phyloP scores from a whole-genome alignment of 1,140 invertebrate species.

The Phenacoccus solenopsis region DNA sequence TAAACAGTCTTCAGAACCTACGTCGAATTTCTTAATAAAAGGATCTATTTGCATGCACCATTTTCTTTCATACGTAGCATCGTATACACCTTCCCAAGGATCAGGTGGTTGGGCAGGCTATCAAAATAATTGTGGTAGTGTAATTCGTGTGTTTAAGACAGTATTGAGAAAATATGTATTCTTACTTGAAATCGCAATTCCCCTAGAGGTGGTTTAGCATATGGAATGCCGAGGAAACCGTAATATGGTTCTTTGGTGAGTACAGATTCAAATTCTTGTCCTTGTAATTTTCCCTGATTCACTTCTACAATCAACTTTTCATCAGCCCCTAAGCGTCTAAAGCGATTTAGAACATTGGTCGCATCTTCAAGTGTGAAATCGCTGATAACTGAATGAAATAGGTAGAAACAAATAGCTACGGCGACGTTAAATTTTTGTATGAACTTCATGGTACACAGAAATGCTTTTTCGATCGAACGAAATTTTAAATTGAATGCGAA shows the following conservation, averaged over 20 bases:
- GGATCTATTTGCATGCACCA: not conserved
- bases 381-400: no score
- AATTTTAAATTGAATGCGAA: no score
- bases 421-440: no score
- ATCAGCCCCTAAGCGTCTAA: no score
- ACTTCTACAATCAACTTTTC: not conserved
- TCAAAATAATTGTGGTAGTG: no score
- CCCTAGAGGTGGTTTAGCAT: conserved; percentile 36
- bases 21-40: not conserved
- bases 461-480: no score
- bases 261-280: not conserved
- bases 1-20: not conserved
- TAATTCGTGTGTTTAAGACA: no score
- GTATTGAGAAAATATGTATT: no score
- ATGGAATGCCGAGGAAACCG: conserved; percentile 46
- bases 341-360: no score
- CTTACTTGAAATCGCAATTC: conserved; percentile 35
- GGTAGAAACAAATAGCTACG: no score
- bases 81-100: not conserved
- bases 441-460: no score
- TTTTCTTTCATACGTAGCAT: not conserved
- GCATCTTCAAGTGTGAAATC: no score
- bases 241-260: conserved; percentile 35
- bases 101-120: not conserved
- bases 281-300: not conserved